Evolutionary conservation across 2,888 invertebrate species (phyloP).

Genomic region (Tromatobia lineatoria): DNA sequence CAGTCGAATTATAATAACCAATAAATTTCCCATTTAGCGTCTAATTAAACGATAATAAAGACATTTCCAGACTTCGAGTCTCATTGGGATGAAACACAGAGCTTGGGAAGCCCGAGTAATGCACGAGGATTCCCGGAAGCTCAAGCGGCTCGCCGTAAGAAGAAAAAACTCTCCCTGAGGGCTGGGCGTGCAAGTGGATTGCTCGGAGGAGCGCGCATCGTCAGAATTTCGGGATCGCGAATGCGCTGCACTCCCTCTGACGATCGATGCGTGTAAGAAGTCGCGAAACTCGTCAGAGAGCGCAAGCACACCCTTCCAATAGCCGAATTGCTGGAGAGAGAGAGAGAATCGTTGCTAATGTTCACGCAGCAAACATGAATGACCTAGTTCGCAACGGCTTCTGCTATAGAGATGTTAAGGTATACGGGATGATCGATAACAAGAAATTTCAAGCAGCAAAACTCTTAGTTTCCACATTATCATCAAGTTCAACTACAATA

Average conservation of each 20-base stretch:
- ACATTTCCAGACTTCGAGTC: neutral
- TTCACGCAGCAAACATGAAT: constrained; percentile 54
- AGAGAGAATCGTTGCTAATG: constrained; percentile 25
- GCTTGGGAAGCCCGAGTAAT: neutral
- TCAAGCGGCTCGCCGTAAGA: neutral
- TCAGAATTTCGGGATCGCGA: neutral
- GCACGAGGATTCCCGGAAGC: constrained; percentile 16
- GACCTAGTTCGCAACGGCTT: constrained; percentile 52
- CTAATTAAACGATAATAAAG: neutral
- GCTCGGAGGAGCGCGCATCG: constrained; percentile 11
- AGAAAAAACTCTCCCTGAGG: neutral
- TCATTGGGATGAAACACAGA: neutral
- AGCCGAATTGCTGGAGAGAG: constrained; percentile 29
- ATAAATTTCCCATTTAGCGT: too few species aligned
- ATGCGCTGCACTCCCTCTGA: neutral
- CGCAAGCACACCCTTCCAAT: neutral
- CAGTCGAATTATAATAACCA: too few species aligned
- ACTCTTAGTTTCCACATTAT: neutral
- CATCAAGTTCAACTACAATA: neutral
- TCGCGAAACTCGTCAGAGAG: constrained; percentile 35
- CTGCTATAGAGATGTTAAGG: constrained; percentile 7
- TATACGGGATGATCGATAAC: constrained; percentile 32
- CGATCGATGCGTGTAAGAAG: constrained; percentile 56
- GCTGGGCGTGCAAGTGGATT: neutral
- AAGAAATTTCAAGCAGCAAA: constrained; percentile 7